Base-by-base conservation (phyloP, 2,888 invertebrate species). In the Chaetogeoica ovagalla region DNA sequence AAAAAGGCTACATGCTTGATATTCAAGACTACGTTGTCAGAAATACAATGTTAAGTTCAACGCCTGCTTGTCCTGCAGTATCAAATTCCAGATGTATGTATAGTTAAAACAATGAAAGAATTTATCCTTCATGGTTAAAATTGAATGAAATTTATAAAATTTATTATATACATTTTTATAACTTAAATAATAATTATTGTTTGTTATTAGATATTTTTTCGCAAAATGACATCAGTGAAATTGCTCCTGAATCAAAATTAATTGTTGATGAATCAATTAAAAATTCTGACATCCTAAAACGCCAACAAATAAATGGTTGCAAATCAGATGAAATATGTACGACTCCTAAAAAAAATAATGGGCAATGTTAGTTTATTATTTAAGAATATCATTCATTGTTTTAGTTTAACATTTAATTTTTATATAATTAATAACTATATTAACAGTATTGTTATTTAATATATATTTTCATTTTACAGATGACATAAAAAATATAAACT, bases 1-100 rank as follows among this genome's bases (percentile, higher is more conserved):
- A 89, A 43, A 89, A 89, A 43, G 94, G 94, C 0, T 91, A 90
- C 30, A 55, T 81, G 30, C n/a, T 81, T 39, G 71, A 63, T 15
- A 66, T 48, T 74, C 60, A 39, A 43, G 74, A 63, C 21, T 82
- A 79, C 66, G 59, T 74, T 15, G 66, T 82, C 23, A 77, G 63
- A 60, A 39, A 60, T 68, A 65, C 57, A 43, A 71, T 71, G 79
- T 37, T 71, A 30, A 71, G 71, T 71, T 79, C 79, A 57, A 79
- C 79, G 19, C 79, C 71, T 43, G 23, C 71, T 2, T 71, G 63
- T 23, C 71, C 71, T 43, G 23, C 63, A 2, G 19, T 19, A 62
- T 70, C 70, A 30, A 21, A 71, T 79, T 23, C 57, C 55, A 62
- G 65, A 71, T 63, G 79, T 79, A 79, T 71, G 71, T 55, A 23